A percentile compares a stretch with the other conserved stretches of the same genome.
Evolutionary conservation across 1,140 invertebrate species (phyloP).

Genomic region (Argopecten irradians): DNA sequence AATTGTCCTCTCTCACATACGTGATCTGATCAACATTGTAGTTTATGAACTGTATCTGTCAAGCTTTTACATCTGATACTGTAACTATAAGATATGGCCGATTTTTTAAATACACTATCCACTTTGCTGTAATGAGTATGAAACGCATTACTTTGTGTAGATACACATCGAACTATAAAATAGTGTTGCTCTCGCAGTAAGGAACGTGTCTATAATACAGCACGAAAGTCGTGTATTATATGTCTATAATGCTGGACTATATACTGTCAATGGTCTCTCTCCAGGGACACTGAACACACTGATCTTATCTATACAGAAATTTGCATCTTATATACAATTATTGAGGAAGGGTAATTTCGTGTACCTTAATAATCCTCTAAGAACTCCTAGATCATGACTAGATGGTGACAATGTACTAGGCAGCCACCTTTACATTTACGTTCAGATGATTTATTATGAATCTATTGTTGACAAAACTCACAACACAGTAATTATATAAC

Average conservation of each 20-base stretch:
- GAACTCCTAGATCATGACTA: background rate
- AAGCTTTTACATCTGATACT: background rate
- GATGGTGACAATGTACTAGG: background rate
- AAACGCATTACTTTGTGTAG: constrained; percentile 6
- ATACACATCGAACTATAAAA: background rate
- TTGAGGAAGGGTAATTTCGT: background rate
- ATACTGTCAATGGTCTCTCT: background rate
- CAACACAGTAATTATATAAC: background rate
- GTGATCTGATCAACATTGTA: background rate
- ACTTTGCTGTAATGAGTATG: constrained; percentile 17
- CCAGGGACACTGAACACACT: background rate
- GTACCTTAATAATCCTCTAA: background rate
- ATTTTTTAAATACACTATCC: constrained; percentile 23
- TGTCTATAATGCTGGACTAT: background rate
- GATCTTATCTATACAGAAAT: background rate
- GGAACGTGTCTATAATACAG: constrained; percentile 4
- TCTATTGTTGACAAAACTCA: background rate
- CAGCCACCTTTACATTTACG: background rate
- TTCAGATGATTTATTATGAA: background rate
- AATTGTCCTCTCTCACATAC: constrained; percentile 2
- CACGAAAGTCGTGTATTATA: background rate
- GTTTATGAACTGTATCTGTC: constrained; percentile 21
- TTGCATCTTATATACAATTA: background rate
- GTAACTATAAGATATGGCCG: constrained; percentile 1
- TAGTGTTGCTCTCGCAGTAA: background rate